Evolutionary conservation across 2,888 invertebrate genomes (phyloP), one percentile per base, ranked within the genome.

Genomic region (Hirtodrosophila duncani): DNA sequence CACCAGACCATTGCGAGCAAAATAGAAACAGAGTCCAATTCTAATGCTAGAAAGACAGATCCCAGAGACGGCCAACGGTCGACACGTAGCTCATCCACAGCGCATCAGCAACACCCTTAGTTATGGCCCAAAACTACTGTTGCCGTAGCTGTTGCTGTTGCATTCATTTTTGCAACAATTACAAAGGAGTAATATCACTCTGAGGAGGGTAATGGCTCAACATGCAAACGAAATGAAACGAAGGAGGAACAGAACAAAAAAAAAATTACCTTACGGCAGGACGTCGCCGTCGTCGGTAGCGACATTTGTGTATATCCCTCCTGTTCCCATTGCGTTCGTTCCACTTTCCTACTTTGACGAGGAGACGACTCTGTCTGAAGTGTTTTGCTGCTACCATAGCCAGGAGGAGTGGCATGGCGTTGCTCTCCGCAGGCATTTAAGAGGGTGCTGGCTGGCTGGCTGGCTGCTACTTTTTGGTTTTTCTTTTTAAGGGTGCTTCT

Each of bases 401-500:
- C n/a, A 30, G 23, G 18, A 21, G 39, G 6, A 38, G 9, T 21
- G 23, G 36, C 11, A n/a, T 14, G 10, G 44, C 18, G 43, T 26
- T 38, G 26, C 38, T 11, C 37, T 38, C 24, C n/a, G n/a, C n/a
- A n/a, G n/a, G n/a, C n/a, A 5, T 29, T 38, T 20, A 45, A 43
- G 23, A 61, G 64, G 75, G 72, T 67, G 59, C 67, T n/a, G 1
- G 38, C 17, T 24, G n/a, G 38, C 45, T 39, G 24, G 36, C 14
- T 29, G 13, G 33, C 39, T 39, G 50, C 65, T 72, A 65, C 63
- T 36, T 45, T 31, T 18, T 26, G 24, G 36, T 41, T 52, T 52
- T 43, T 18, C 42, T 34, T 55, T 61, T 78, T 59, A 75, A 59
- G 79, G 75, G 81, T 75, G 81, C 66, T 75, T 67, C 64, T 69